Percentiles rank a stretch among this genome's conserved stretches.
These are phyloP conservation scores for Cossypha polioptera DNA, from an alignment of 2,797 vertebrate genomes.

Conservation along the genomic window DNA sequence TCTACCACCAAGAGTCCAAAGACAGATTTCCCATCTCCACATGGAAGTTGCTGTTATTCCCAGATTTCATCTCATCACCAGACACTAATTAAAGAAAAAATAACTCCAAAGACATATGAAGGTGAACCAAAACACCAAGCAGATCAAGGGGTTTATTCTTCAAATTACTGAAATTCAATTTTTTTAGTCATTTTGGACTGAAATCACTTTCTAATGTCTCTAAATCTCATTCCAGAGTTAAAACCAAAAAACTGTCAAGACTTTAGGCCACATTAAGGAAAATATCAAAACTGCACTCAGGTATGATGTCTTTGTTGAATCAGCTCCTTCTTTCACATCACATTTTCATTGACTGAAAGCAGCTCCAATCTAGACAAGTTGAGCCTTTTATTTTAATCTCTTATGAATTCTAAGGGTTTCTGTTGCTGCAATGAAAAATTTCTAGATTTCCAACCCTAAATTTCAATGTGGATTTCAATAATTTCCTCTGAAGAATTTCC, in stretches of 20 bases:
- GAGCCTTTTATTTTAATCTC: background rate
- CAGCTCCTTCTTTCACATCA: background rate
- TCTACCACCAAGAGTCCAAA: background rate
- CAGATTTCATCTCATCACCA: background rate
- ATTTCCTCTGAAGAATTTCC: background rate
- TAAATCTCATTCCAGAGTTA: background rate
- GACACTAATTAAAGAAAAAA: background rate
- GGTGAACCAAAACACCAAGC: background rate
- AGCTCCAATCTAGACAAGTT: background rate
- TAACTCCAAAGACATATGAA: rapidly evolving
- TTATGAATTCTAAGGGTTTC: background rate
- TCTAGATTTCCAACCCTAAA: background rate
- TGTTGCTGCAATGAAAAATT: background rate
- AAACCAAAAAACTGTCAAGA: background rate
- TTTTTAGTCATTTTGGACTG: background rate
- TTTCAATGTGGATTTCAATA: background rate
- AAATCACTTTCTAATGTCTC: background rate
- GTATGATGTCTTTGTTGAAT: background rate
- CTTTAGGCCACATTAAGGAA: background rate
- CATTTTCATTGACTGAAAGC: background rate
- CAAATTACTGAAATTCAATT: background rate
- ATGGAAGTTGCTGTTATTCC: background rate
- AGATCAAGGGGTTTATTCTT: background rate
- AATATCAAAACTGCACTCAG: background rate
- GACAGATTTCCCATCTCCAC: background rate